Evolutionary conservation across 2,797 vertebrate species (phyloP), one percentile per base, ranked within the genome.

Genomic region (Onychomys arenicola): DNA sequence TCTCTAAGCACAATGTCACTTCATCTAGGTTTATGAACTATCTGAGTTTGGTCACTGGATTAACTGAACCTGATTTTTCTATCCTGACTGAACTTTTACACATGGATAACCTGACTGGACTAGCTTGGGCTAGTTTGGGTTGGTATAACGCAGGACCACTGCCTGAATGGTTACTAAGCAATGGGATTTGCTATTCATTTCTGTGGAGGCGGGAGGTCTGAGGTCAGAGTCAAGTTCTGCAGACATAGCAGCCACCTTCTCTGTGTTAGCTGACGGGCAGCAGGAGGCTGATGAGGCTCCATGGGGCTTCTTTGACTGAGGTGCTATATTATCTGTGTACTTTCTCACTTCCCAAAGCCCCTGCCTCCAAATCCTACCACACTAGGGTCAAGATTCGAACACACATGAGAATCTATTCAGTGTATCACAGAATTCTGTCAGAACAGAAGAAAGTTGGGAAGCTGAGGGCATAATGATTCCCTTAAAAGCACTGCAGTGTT

Each of bases 131-230:
- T 63, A 84, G 16, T 52, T 34, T 14, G 55, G 21, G 4, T 32
- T 80, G 16, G 27, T 73, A 0, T 9, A 67, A n/a, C 2, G 63
- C 55, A 3, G n/a, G 25, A 5, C 5, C 0, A 0, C 21, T n/a
- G 59, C 16, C 49, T 34, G 21, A 27, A 40, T 40, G 32, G 43
- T 46, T 43, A 37, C 16, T 25, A 46, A 52, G n/a, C 1, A 78
- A 55, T 14, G 40, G 34, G 23, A 11, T 29, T 25, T 57, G n/a
- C 61, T 37, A 6, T 6, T 5, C 40, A 61, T 5, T n/a, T 43
- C 34, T 57, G 2, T 61, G 59, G 21, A 78, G 40, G 17, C 32
- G 23, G 3, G 14, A 55, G 71, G 61, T 21, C 61, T 77, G 49
- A 37, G 40, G 25, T 69, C 27, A 10, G 17, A 27, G 59, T 25